phyloP scores from a whole-genome alignment of 2,888 invertebrate species.

The Galeruca laticollis region DNA sequence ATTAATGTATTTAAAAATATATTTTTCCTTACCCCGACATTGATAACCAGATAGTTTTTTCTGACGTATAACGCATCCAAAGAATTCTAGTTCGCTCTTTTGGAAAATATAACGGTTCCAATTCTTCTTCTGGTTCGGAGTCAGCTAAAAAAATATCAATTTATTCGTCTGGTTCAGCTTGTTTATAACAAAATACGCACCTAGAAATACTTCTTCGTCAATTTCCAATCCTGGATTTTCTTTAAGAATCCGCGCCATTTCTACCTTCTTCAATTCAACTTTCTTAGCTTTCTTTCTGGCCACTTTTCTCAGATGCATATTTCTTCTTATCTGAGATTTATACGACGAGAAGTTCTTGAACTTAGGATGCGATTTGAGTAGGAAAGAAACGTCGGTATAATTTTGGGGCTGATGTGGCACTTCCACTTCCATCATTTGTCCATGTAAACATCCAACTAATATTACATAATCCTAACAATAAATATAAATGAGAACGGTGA shows the following conservation, averaged over 20 bases:
- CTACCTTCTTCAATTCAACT: conserved; percentile 68
- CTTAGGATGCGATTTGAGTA: conserved; percentile 61
- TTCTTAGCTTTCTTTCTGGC: conserved; percentile 69
- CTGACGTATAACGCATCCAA: conserved; percentile 70
- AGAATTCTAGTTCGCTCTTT: conserved; percentile 71
- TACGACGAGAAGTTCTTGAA: conserved; percentile 70
- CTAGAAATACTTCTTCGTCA: conserved; percentile 72
- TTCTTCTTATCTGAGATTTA: conserved; percentile 72
- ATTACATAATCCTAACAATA: conserved; percentile 63
- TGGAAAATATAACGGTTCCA: conserved; percentile 71
- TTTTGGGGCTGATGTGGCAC: conserved; percentile 65
- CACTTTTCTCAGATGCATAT: conserved; percentile 72
- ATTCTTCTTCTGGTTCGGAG: conserved; percentile 70
- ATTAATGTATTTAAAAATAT: neutral
- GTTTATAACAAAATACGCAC: conserved; percentile 69
- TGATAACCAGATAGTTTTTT: conserved; percentile 72
- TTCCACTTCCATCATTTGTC: conserved; percentile 70
- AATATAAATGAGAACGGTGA: no score
- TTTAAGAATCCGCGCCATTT: conserved; percentile 71
- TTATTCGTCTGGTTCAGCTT: conserved; percentile 7
- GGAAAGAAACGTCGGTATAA: conserved; percentile 68
- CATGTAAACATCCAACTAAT: conserved; percentile 70
- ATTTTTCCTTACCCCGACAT: conserved; percentile 67
- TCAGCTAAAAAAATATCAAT: conserved; percentile 65
- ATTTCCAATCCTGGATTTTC: conserved; percentile 73